Conservation (phyloP, 1,140 invertebrate genomes). For the Drosophila rhopaloa region DNA sequence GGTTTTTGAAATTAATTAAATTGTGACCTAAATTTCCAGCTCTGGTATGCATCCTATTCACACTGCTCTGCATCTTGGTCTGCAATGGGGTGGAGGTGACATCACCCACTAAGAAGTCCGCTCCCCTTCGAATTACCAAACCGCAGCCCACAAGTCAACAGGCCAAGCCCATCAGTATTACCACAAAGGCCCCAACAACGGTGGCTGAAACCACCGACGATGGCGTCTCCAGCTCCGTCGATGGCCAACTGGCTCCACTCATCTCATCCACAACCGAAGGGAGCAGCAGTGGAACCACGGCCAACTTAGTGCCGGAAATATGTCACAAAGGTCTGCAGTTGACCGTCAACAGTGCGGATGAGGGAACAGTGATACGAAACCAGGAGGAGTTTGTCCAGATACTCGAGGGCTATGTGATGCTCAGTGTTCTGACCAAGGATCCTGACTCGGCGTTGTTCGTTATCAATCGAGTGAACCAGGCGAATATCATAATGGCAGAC, state of each 20-base stretch:
- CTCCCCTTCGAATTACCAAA: conserved; percentile 64
- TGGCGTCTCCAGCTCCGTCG: conserved; percentile 7
- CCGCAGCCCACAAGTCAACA: conserved; percentile 59
- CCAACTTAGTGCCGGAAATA: conserved; percentile 62
- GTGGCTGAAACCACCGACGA: conserved; percentile 36
- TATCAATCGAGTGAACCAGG: conserved; percentile 77
- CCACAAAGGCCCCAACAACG: conserved; percentile 38
- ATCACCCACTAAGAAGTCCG: conserved; percentile 50
- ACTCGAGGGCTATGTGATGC: conserved; percentile 76
- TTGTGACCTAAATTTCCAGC: conserved; percentile 16
- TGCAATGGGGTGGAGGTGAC: conserved; percentile 28
- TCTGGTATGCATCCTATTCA: conserved; percentile 30
- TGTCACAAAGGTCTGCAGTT: conserved; percentile 71
- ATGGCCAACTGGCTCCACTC: conserved; percentile 45
- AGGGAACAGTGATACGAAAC: conserved; percentile 44
- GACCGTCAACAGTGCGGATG: conserved; percentile 39
- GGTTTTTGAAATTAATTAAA: neutral
- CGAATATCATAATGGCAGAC: conserved; percentile 73
- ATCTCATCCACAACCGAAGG: conserved; percentile 66
- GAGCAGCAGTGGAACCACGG: conserved; percentile 33
- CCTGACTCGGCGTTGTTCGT: conserved; percentile 74
- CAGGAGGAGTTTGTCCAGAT: conserved; percentile 71
- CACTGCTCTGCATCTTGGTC: conserved; percentile 24
- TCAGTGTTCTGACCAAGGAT: conserved; percentile 75
- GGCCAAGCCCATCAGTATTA: conserved; percentile 19